Percentiles rank a stretch among this genome's conserved stretches.
phyloP scores from a whole-genome alignment of 1,140 invertebrate species.

The Listronotus bonariensis region DNA sequence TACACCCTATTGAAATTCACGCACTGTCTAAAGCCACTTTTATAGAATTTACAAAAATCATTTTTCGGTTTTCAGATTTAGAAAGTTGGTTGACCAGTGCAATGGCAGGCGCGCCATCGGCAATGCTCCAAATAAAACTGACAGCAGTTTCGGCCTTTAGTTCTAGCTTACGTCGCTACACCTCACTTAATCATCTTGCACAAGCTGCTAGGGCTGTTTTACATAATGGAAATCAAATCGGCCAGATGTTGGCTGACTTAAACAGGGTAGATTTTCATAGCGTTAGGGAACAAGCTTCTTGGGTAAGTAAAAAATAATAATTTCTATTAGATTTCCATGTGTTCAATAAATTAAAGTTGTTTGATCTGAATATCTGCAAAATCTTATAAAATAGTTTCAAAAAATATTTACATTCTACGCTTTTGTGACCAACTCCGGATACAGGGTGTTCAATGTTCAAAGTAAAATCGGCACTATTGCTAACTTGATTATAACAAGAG shows the following conservation, averaged over 20 bases:
- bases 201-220: slow-evolving; percentile 94
- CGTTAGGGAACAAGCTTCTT: slow-evolving; percentile 91
- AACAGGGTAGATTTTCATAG: slow-evolving; percentile 97
- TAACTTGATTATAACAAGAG: no score
- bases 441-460: no score
- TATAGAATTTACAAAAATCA: neutral
- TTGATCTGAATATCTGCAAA: no score
- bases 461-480: no score
- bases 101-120: slow-evolving; percentile 83
- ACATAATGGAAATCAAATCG: slow-evolving; percentile 93
- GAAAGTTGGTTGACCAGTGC: slow-evolving; percentile 87
- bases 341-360: no score
- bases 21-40: neutral
- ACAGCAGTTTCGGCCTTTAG: slow-evolving; percentile 89
- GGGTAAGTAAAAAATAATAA: slow-evolving; percentile 62
- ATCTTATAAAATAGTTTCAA: no score
- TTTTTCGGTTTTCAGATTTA: slow-evolving; percentile 61
- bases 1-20: no score
- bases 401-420: no score
- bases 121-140: slow-evolving; percentile 83
- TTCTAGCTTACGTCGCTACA: slow-evolving; percentile 93
- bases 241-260: slow-evolving; percentile 96
- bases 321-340: no score
- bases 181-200: slow-evolving; percentile 97
- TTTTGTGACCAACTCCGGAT: no score